phyloP scores from a whole-genome alignment of 30 jellyfish, hydroid and myxozoan genomes.

The Pseudorhiza aurosa region DNA sequence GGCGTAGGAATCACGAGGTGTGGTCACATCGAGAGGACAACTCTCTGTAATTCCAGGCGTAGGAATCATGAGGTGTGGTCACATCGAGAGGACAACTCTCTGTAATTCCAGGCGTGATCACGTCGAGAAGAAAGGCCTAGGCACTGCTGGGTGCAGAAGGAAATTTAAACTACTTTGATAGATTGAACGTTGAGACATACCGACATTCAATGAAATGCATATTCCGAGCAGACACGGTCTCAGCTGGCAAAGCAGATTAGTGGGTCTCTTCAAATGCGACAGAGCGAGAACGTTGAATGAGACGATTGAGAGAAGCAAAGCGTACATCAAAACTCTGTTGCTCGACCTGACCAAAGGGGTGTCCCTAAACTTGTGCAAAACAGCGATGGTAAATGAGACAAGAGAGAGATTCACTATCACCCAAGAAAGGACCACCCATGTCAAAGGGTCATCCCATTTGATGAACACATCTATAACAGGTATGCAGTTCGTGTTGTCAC shows the following conservation, averaged over 20 bases:
- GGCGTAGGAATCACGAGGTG: no score
- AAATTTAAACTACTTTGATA: no score
- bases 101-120: no score
- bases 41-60: no score
- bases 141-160: no score
- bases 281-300: conserved; percentile 61
- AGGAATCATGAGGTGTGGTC: no score
- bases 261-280: conserved; percentile 54
- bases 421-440: not conserved
- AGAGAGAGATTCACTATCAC: conserved; percentile 28
- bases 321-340: conserved; percentile 70
- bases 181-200: no score
- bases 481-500: not conserved
- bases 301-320: conserved; percentile 58
- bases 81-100: no score
- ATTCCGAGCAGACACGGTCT: conserved; percentile 72
- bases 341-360: conserved; percentile 78
- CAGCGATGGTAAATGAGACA: conserved; percentile 19
- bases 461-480: not conserved
- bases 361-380: conserved; percentile 31
- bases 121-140: no score
- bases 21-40: no score
- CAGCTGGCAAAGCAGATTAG: conserved; percentile 48
- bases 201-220: conserved; percentile 74
- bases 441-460: not conserved